Evolutionary conservation across 35 echinoderm and acorn worm species (phyloP).

Genomic region (Eucidaris tribuloides): DNA sequence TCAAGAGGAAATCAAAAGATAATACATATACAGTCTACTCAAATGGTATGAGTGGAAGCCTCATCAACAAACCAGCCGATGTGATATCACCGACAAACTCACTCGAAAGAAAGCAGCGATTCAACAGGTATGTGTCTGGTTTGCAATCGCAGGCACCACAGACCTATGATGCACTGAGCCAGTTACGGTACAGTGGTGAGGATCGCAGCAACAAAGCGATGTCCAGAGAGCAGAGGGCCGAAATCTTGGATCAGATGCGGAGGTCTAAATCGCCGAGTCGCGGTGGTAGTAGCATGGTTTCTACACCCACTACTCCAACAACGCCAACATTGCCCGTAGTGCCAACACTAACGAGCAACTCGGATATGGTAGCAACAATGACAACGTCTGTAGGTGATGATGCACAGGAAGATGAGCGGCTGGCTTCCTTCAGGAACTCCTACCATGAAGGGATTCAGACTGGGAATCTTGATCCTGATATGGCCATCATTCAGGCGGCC

Average conservation of each 20-base stretch:
- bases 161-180: constrained; percentile 32
- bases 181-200: neutral
- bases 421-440: constrained; percentile 71
- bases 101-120: constrained; percentile 35
- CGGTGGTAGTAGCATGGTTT: constrained; percentile 31
- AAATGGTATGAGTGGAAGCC: constrained; percentile 17
- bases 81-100: constrained; percentile 29
- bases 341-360: neutral
- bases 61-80: constrained; percentile 14
- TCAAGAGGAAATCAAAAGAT: constrained; percentile 59
- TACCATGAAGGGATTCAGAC: constrained; percentile 64
- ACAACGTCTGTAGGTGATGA: neutral
- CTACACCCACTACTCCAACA: constrained; percentile 39
- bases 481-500: constrained; percentile 86
- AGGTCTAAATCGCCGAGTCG: constrained; percentile 54
- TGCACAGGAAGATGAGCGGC: constrained; percentile 20
- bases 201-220: constrained; percentile 46
- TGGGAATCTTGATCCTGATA: constrained; percentile 74
- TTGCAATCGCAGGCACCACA: constrained; percentile 50
- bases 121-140: constrained; percentile 44
- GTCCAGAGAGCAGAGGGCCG: constrained; percentile 78
- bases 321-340: neutral
- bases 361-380: neutral
- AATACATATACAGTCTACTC: constrained; percentile 17
- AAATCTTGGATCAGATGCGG: constrained; percentile 81